Evolutionary conservation across 2,888 invertebrate species (phyloP).

Genomic region (Metellina segmentata): DNA sequence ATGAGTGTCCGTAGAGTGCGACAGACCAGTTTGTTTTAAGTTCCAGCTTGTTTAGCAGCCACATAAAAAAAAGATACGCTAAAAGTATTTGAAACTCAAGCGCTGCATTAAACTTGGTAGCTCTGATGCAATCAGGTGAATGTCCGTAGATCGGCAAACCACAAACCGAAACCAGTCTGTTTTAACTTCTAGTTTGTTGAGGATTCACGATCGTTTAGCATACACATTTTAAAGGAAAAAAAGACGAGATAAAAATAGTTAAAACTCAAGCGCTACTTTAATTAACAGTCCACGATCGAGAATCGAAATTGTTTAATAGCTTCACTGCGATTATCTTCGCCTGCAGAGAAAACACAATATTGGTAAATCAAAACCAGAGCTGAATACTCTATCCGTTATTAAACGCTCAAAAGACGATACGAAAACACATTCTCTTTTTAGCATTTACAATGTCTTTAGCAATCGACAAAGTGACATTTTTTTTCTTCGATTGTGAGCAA

Average conservation of each 20-base stretch:
- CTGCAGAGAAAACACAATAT: not conserved
- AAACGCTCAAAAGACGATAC: not conserved
- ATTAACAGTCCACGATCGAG: not conserved
- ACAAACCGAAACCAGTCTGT: too few species aligned
- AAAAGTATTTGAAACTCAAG: too few species aligned
- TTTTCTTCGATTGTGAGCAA: not conserved
- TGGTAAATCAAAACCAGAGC: not conserved
- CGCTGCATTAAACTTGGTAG: too few species aligned
- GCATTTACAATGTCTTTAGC: conserved; percentile 41
- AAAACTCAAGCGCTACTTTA: not conserved
- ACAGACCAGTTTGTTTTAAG: too few species aligned
- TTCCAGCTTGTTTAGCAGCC: too few species aligned
- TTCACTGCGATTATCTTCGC: not conserved
- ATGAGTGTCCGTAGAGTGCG: too few species aligned
- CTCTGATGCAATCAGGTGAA: too few species aligned
- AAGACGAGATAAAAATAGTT: not conserved
- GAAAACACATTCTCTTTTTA: conserved; percentile 23
- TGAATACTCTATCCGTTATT: not conserved
- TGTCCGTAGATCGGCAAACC: too few species aligned
- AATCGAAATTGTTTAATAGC: not conserved
- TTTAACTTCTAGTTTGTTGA: too few species aligned
- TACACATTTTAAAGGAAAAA: not conserved
- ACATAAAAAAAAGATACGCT: too few species aligned
- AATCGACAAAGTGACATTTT: conserved; percentile 46
- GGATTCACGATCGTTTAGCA: too few species aligned